Percentiles rank a stretch among this genome's conserved stretches.
These are phyloP conservation scores for Bergia puertoricense DNA, from an alignment of 92 coral and sea anemone species.

Conservation along the genomic window DNA sequence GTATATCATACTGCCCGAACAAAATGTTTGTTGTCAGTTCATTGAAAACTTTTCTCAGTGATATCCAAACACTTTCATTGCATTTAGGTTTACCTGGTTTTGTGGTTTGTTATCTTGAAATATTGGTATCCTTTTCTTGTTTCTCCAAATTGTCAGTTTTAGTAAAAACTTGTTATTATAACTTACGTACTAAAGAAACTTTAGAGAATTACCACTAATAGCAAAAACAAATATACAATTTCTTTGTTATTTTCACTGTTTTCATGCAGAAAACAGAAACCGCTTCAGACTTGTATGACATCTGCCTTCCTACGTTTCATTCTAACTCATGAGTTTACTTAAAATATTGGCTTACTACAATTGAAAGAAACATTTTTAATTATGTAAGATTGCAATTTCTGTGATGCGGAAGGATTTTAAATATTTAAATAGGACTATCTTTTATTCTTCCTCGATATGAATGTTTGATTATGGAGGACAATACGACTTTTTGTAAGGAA, in stretches of 20 bases:
- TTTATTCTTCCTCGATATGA: neutral
- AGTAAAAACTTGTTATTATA: neutral
- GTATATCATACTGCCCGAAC: neutral
- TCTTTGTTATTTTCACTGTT: neutral
- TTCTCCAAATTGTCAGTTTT: no score
- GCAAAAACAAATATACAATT: neutral
- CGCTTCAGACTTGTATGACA: no score
- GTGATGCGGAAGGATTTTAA: neutral
- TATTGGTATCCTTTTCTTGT: neutral
- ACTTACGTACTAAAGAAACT: neutral
- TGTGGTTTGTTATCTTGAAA: neutral
- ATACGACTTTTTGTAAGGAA: no score
- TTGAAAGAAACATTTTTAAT: neutral
- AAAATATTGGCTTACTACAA: neutral
- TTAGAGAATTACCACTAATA: neutral
- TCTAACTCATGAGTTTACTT: no score
- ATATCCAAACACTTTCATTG: neutral
- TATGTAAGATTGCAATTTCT: no score
- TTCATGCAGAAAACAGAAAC: neutral
- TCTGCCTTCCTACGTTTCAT: neutral
- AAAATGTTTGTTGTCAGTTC: neutral
- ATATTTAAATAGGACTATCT: no score
- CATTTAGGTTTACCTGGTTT: no score
- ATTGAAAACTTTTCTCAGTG: neutral
- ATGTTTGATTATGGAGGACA: neutral